Base-by-base conservation (phyloP, 2,888 invertebrate species). In the Elegia similella region DNA sequence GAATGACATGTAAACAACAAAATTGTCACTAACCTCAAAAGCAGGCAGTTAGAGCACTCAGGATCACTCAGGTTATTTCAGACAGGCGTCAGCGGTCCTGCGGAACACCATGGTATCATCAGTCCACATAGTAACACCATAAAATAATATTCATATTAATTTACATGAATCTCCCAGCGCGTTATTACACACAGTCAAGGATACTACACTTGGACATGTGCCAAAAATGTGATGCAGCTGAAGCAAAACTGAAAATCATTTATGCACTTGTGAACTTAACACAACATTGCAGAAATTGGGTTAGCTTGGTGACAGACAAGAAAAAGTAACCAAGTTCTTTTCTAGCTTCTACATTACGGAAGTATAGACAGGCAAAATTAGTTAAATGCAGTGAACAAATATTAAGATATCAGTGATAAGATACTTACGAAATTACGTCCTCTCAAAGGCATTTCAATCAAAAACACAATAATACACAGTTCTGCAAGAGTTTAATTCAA, bases 31-130 rank as follows among this genome's bases (percentile, higher is more conserved):
- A 86, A 91, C 91, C 91, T 91, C 86, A 84, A 85, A 90, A 86
- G 78, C 89, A 89, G 88, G 88, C 89, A 64, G 84, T 91, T 90
- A 91, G 73, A 81, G 82, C 86, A 89, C 87, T 85, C 87, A 63
- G 86, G 85, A 81, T 78, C 86, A 87, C 86, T 83, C 79, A 76
- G 76, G 84, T 84, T 84, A 84, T 80, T 73, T 72, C 74, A 80
- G 82, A 78, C 84, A 84, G 82, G 82, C 78, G 76, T 90, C 91
- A 90, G 89, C 82, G 75, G 66, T 82, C 89, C 91, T 90, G 90
- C 80, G 87, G 78, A 89, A 86, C 74, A 88, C 83, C 82, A 82
- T 77, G 76, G 77, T 66, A 48, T 42, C 44, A 78, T 83, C 76
- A 83, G 76, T 84, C 76, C 73, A 73, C 74, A 71, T 75, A 71